A percentile compares a stretch with the other conserved stretches of the same genome.
These are phyloP conservation scores for Uropetala carovei DNA, from an alignment of 2,888 invertebrate genomes.

Conservation along the genomic window DNA sequence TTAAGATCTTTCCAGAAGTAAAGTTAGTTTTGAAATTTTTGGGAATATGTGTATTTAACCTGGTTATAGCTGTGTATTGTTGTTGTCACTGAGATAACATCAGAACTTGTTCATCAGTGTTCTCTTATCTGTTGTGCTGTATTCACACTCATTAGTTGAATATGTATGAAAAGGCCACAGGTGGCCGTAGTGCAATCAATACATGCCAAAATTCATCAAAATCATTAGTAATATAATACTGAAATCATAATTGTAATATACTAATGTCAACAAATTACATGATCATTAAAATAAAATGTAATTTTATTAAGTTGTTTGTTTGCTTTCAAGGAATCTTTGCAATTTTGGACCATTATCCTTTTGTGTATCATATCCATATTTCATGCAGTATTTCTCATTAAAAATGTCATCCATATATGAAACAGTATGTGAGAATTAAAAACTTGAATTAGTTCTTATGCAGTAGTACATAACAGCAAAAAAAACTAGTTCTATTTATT, in stretches of 20 bases:
- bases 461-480: no score
- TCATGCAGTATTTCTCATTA: no score
- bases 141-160: conserved; percentile 17
- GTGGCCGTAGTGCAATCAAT: conserved; percentile 49
- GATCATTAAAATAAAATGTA: conserved; percentile 40
- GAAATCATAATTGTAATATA: conserved; percentile 57
- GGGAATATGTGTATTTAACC: conserved; percentile 1
- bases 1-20: conserved; percentile 26
- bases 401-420: no score
- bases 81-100: conserved; percentile 23
- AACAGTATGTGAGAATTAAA: no score
- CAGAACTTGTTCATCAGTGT: neutral
- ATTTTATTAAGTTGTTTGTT: conserved; percentile 38
- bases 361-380: no score
- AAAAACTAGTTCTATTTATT: no score
- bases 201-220: conserved; percentile 45
- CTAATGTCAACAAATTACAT: conserved; percentile 47
- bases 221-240: conserved; percentile 18
- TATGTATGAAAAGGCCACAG: conserved; percentile 14
- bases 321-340: neutral
- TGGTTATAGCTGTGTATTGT: conserved; percentile 42
- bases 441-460: no score
- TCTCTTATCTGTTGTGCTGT: neutral
- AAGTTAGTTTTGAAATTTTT: conserved; percentile 6
- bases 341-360: no score